Base-by-base conservation (phyloP, 2,797 vertebrate genomes). In the Microctenopoma steveboyesi region DNA sequence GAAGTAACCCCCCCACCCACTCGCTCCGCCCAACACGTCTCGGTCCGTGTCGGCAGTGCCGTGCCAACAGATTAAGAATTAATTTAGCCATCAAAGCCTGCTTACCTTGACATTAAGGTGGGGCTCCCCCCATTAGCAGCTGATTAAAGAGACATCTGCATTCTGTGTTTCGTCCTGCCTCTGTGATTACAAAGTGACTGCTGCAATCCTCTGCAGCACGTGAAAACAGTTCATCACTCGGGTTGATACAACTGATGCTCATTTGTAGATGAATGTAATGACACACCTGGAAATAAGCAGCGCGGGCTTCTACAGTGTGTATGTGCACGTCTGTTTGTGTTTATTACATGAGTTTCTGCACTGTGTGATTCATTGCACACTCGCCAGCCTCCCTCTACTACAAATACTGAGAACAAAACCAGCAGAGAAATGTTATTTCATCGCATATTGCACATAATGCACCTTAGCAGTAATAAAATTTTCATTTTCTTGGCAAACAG, bases 31-130 rank as follows among this genome's bases (percentile, higher is more conserved):
- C 76, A 37, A 61, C 67, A 47, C 55, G 65, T 76, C 84, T 60
- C 55, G 28, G 71, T 67, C 73, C 55, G 55, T 77, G 86, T 69
- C 74, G 88, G 73, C 77, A 74, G 84, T 15, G 27, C 27, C 13
- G 62, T 73, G 78, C 84, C 82, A 83, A 59, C 84, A 86, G 86
- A 89, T 91, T 91, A 81, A 76, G 78, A 83, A 86, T 88, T 80
- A 86, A 90, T 89, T 83, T 68, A 75, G 72, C 82, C 80, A 69
- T 91, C 85, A 91, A 83, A 88, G 87, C 78, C 75, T 54, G 70
- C 84, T 83, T 81, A 90, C 90, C 88, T 92, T 86, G 82, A 88
- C 84, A 76, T 77, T 67, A 80, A 91, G 86, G 87, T 88, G 88
- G 86, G 54, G 39, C 30, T 76, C 71, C 64, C 69, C 77, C 64